Conservation (phyloP, 2,797 vertebrate genomes). For the Ficedula albicollis region DNA sequence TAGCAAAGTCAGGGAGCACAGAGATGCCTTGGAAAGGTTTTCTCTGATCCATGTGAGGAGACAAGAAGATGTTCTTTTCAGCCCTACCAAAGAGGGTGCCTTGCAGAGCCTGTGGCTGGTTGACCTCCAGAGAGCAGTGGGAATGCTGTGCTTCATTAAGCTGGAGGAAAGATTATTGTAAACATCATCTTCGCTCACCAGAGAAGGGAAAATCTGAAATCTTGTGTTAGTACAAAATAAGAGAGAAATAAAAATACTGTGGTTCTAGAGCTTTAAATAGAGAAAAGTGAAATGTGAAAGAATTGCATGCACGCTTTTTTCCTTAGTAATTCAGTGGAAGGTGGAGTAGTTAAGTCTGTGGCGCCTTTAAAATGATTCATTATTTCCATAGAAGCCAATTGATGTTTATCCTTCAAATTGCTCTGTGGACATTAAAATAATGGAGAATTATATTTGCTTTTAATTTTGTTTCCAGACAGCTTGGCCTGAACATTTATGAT, state of each 20-base stretch:
- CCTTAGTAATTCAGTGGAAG: constrained; percentile 49
- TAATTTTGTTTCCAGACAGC: constrained; percentile 72
- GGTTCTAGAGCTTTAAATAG: neutral
- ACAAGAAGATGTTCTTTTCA: neutral
- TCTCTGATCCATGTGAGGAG: neutral
- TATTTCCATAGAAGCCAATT: constrained; percentile 66
- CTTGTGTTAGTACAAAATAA: neutral
- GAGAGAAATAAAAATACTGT: neutral
- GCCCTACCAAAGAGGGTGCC: neutral
- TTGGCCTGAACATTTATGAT: constrained; percentile 63
- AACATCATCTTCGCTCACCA: neutral
- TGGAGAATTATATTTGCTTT: constrained; percentile 70
- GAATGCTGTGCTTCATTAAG: neutral
- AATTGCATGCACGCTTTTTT: neutral
- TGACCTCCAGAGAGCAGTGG: neutral
- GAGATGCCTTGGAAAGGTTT: neutral
- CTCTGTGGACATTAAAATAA: constrained; percentile 59
- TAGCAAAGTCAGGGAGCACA: neutral
- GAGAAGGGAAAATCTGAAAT: neutral
- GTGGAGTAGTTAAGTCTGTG: constrained; percentile 35
- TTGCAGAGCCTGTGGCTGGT: neutral
- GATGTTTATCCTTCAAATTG: constrained; percentile 56
- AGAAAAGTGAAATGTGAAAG: neutral
- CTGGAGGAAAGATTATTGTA: neutral
- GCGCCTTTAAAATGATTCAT: constrained; percentile 60